Base-by-base conservation (phyloP, 2,797 vertebrate species). In the Octomys mimax region DNA sequence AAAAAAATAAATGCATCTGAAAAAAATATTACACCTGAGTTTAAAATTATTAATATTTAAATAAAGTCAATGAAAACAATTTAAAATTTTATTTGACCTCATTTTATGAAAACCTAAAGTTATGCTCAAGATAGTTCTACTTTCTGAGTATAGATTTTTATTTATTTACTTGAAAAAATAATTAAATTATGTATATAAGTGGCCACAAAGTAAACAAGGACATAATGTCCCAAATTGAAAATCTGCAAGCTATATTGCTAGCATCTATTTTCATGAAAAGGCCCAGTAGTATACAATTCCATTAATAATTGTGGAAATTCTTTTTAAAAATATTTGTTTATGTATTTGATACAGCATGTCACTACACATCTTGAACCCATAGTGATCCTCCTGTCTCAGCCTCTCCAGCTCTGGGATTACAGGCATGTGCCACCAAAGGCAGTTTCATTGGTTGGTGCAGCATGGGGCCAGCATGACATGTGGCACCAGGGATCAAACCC, bases 41-140 rank as follows among this genome's bases (percentile, higher is more conserved):
- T 95, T 61, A 90, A 93, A 92, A 57, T 21, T 87, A 33, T 92
- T 96, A 8, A 64, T 81, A 95, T 94, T 92, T 81, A 92, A 96
- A 71, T 86, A 87, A 92, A 92, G 91, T 93, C 84, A 95, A 78
- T 91, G 46, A 87, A 64, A 91, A 92, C 31, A 87, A 31, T 39
- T 97, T 71, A 90, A 88, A 84, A 82, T 70, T 80, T 16, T 94
- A 12, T 28, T 90, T 91, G 49, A 77, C 1, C 22, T 95, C 18
- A 75, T 91, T 33, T 79, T 24, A 87, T 62, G 19, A 62, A 95
- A 84, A 85, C 61, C 21, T 90, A 64, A 91, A 61, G 12, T 77
- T 13, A 59, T 39, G 36, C 8, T 90, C 26, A 73, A 31, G 33
- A 71, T 31, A 46, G 24, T 77, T 85, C 87, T 24, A 4, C 5